Conservation (phyloP, 2,797 vertebrate genomes). For the Falco concolor region DNA sequence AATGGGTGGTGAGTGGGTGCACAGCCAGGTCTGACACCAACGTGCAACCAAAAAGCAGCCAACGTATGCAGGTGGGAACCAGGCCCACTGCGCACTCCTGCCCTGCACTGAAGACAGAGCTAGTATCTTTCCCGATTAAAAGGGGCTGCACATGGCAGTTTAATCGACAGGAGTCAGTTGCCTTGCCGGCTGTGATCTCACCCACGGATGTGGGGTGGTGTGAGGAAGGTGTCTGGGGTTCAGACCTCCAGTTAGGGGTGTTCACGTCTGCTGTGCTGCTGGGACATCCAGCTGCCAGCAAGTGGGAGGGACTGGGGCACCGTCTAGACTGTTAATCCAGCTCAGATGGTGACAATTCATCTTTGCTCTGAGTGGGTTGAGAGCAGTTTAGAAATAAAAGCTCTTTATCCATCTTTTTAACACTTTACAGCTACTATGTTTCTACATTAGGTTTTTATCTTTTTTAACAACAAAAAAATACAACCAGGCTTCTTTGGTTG, state of each 20-base stretch:
- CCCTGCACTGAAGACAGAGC: neutral
- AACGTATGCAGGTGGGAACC: neutral
- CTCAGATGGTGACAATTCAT: neutral
- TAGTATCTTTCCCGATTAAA: neutral
- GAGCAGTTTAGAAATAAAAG: neutral
- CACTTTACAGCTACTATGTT: neutral
- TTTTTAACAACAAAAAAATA: neutral
- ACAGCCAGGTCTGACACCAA: neutral
- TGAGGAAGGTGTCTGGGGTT: neutral
- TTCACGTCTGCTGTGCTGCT: neutral
- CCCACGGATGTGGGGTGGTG: accelerated
- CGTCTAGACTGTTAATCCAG: neutral
- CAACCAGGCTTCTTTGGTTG: neutral
- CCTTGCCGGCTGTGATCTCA: neutral
- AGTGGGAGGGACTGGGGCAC: neutral
- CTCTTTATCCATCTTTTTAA: neutral
- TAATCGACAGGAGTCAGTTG: neutral
- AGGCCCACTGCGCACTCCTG: accelerated
- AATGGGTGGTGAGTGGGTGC: too few relatives aligned
- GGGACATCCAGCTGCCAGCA: neutral
- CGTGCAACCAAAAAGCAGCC: neutral
- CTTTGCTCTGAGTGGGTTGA: neutral
- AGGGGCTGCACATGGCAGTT: neutral
- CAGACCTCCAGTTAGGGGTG: neutral
- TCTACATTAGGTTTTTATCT: neutral